These are phyloP conservation scores for Lasioglossum lativentre DNA, from an alignment of 2,888 invertebrate genomes.

Conservation along the genomic window DNA sequence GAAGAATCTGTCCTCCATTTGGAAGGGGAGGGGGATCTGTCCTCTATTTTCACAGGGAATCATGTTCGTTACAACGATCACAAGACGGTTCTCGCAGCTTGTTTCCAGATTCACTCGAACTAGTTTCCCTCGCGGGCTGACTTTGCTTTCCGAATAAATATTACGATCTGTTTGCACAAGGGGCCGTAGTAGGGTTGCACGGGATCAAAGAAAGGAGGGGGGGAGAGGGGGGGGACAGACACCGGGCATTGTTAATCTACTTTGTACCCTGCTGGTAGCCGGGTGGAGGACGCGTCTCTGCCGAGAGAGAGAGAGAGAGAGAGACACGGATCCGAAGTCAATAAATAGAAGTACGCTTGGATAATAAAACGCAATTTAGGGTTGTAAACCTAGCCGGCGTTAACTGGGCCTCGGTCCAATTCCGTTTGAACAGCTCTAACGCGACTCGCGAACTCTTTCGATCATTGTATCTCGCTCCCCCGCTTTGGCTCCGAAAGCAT, in stretches of 20 bases:
- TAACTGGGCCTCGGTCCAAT: neutral
- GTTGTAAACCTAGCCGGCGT: conserved; percentile 1
- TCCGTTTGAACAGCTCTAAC: neutral
- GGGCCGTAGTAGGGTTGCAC: conserved; percentile 33
- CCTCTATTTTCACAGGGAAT: conserved; percentile 10
- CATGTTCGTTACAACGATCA: conserved; percentile 21
- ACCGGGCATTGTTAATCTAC: conserved; percentile 50
- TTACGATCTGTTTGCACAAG: conserved; percentile 58
- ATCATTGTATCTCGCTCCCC: neutral
- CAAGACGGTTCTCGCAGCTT: conserved; percentile 1
- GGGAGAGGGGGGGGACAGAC: neutral
- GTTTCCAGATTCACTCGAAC: conserved; percentile 13
- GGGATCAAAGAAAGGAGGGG: conserved; percentile 27
- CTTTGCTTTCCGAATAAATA: conserved; percentile 57
- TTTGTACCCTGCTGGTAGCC: conserved; percentile 38
- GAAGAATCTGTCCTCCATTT: neutral
- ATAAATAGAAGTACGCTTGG: conserved; percentile 36
- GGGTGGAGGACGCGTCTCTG: conserved; percentile 23
- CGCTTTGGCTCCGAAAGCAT: neutral
- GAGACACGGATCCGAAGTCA: conserved; percentile 32
- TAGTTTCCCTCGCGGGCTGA: conserved; percentile 15
- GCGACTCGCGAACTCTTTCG: neutral
- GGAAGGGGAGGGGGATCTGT: neutral
- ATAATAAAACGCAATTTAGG: conserved; percentile 31
- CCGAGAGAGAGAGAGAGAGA: conserved; percentile 27